A percentile compares a stretch with the other conserved stretches of the same genome.
Evolutionary conservation across 2,888 invertebrate species (phyloP).

Genomic region (Aphodius sticticus): DNA sequence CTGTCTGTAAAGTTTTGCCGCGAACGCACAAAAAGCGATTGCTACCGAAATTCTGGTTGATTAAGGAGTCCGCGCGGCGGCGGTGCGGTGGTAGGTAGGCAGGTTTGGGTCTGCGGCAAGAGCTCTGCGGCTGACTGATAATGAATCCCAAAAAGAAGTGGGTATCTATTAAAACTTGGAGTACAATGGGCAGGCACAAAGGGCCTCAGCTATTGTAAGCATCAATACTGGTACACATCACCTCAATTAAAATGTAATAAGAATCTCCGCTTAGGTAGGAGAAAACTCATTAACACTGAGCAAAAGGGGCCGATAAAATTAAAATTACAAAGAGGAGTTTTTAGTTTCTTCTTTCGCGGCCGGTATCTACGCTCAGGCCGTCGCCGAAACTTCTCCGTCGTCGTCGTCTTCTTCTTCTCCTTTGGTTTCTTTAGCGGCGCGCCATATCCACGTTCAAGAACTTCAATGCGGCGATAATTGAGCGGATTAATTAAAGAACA

Average conservation of each 20-base stretch:
- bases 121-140: conserved; percentile 56
- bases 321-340: conserved; percentile 52
- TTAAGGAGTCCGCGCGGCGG: conserved; percentile 48
- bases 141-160: conserved; percentile 59
- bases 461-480: conserved; percentile 18
- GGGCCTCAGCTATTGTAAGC: conserved; percentile 54
- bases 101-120: background rate
- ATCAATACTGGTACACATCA: conserved; percentile 61
- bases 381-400: background rate
- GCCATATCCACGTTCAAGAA: conserved; percentile 9
- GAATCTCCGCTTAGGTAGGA: conserved; percentile 58
- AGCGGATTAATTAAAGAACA: conserved; percentile 22
- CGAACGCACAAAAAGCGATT: conserved; percentile 54
- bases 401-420: background rate
- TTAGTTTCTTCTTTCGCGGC: conserved; percentile 44
- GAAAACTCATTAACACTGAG: conserved; percentile 61
- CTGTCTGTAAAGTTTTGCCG: conserved; percentile 51
- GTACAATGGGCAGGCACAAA: conserved; percentile 55
- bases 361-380: conserved; percentile 4
- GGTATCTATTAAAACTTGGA: conserved; percentile 62
- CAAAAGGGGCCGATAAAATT: conserved; percentile 57
- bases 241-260: conserved; percentile 63
- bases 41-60: conserved; percentile 55
- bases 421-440: background rate
- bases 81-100: background rate